phyloP scores from a whole-genome alignment of 2,888 invertebrate species.

The Hydroisotoma schaefferi region DNA sequence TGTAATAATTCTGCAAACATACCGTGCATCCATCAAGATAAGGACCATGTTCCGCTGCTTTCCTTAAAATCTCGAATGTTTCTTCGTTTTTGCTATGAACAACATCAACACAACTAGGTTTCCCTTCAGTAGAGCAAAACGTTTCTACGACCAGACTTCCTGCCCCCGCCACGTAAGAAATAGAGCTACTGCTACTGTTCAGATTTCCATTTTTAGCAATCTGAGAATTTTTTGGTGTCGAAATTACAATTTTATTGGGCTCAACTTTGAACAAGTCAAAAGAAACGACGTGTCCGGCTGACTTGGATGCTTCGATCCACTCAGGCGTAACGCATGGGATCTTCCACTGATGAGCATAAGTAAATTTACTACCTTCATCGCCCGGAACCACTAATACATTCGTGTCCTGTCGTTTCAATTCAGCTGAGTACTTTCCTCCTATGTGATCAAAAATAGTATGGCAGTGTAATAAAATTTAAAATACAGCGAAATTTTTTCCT shows the following conservation, averaged over 20 bases:
- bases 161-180: no score
- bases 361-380: conserved; percentile 68
- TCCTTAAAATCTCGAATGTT: background rate
- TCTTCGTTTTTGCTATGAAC: no score
- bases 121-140: no score
- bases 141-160: no score
- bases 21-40: conserved; percentile 88
- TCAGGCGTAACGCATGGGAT: conserved; percentile 68
- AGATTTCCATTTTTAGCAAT: background rate
- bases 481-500: background rate
- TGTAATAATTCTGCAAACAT: conserved; percentile 52
- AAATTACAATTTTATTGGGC: conserved; percentile 48
- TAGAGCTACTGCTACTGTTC: no score
- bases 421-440: conserved; percentile 61
- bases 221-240: conserved; percentile 31
- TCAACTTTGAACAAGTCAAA: conserved; percentile 59
- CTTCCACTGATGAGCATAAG: conserved; percentile 58
- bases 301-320: conserved; percentile 77
- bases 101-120: no score
- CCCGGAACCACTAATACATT: conserved; percentile 58
- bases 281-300: conserved; percentile 66
- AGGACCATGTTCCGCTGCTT: conserved; percentile 56
- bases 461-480: background rate
- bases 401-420: conserved; percentile 56
- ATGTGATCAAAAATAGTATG: conserved; percentile 38